Evolutionary conservation across 1,140 invertebrate species (phyloP).

Genomic region (Acromyrmex charruanus): DNA sequence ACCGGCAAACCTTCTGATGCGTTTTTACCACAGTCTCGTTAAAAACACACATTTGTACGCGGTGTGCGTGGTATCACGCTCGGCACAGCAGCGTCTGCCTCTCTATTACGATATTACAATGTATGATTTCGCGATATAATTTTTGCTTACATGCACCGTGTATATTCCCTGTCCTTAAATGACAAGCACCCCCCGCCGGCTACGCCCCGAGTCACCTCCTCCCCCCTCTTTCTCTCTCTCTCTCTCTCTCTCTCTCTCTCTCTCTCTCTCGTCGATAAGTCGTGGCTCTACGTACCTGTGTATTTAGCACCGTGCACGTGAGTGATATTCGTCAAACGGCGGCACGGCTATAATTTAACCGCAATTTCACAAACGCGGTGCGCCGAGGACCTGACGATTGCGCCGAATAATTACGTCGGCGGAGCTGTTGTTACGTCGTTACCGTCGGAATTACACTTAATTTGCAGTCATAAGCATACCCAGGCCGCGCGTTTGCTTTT

Average conservation of each 20-base stretch:
- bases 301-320: conserved; percentile 62
- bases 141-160: neutral
- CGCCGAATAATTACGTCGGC: conserved; percentile 69
- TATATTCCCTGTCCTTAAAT: conserved; percentile 28
- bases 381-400: conserved; percentile 57
- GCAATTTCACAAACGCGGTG: conserved; percentile 70
- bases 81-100: neutral
- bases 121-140: conserved; percentile 34
- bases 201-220: conserved; percentile 1
- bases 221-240: too few relatives aligned
- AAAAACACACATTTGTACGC: conserved; percentile 27
- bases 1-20: neutral
- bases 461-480: conserved; percentile 70
- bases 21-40: neutral
- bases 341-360: conserved; percentile 67
- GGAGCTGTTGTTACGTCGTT: conserved; percentile 71
- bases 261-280: conserved; percentile 42
- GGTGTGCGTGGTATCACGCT: conserved; percentile 21
- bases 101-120: conserved; percentile 45
- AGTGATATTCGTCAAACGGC: conserved; percentile 71
- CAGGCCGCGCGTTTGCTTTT: conserved; percentile 70
- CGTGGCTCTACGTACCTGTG: neutral
- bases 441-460: conserved; percentile 74
- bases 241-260: neutral
- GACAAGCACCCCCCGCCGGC: conserved; percentile 27